phyloP scores from a whole-genome alignment of 2,888 invertebrate genomes.

The Aphodius granarius region DNA sequence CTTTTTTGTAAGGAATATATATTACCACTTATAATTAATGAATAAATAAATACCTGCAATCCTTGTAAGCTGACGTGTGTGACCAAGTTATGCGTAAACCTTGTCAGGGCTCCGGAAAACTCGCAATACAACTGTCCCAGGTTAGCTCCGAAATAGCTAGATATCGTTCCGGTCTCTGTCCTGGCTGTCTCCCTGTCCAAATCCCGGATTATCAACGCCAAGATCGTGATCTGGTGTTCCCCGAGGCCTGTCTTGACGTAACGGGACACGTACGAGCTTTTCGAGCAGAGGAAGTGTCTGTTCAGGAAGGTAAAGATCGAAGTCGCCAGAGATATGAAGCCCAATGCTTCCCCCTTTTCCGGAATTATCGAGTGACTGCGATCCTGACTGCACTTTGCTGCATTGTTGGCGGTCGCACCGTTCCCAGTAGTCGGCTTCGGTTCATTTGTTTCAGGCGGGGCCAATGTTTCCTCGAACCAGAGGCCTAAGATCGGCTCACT shows the following conservation, averaged over 20 bases:
- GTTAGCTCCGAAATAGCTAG: conserved; percentile 71
- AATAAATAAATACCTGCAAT: no score
- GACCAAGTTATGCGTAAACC: conserved; percentile 79
- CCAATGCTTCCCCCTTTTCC: conserved; percentile 78
- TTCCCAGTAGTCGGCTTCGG: conserved; percentile 52
- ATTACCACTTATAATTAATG: no score
- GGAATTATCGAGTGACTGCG: conserved; percentile 63
- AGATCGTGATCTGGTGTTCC: conserved; percentile 86
- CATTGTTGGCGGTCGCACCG: background rate
- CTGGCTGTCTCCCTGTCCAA: conserved; percentile 87
- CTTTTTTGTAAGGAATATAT: no score
- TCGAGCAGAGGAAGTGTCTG: conserved; percentile 75
- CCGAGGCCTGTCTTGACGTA: conserved; percentile 73
- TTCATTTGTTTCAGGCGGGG: conserved; percentile 73
- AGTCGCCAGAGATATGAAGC: conserved; percentile 83
- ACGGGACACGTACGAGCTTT: conserved; percentile 66
- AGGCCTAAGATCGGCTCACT: conserved; percentile 86
- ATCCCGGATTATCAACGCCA: conserved; percentile 88
- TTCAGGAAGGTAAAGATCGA: conserved; percentile 86
- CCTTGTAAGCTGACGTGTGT: conserved; percentile 70
- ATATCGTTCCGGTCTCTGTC: conserved; percentile 77
- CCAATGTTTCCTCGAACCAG: conserved; percentile 93
- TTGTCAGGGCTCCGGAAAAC: conserved; percentile 77
- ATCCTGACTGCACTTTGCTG: conserved; percentile 52
- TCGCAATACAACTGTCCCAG: conserved; percentile 72